Conservation (phyloP, 2,888 invertebrate genomes). For the Watsonalla binaria region DNA sequence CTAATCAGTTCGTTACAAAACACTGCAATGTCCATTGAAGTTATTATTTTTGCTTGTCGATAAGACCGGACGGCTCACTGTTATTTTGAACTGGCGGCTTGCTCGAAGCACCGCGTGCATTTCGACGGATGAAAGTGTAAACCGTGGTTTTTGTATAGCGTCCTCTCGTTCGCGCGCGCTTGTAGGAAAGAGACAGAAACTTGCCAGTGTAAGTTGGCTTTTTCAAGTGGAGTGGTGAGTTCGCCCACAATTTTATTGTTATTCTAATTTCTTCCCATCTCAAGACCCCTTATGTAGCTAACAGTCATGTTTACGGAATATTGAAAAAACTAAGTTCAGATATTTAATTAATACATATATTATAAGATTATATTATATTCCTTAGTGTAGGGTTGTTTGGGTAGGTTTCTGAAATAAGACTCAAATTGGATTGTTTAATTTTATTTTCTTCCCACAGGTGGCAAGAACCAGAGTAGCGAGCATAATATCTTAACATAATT, state of each 20-base stretch:
- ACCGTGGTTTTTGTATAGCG: slow-evolving; percentile 76
- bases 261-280: slow-evolving; percentile 50
- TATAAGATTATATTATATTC: too few relatives aligned
- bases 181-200: slow-evolving; percentile 47
- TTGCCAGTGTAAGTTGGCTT: slow-evolving; percentile 47
- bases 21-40: slow-evolving; percentile 39
- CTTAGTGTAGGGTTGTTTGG: slow-evolving; percentile 5
- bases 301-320: slow-evolving; percentile 13
- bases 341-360: too few relatives aligned
- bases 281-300: slow-evolving; percentile 21
- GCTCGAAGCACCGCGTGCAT: slow-evolving; percentile 71
- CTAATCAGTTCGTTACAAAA: slow-evolving; percentile 34
- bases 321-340: slow-evolving; percentile 9
- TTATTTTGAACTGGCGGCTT: slow-evolving; percentile 65
- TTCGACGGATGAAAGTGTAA: slow-evolving; percentile 77
- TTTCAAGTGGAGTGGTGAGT: slow-evolving; percentile 54
- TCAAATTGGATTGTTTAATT: slow-evolving; percentile 57
- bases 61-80: slow-evolving; percentile 55
- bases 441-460: slow-evolving; percentile 72
- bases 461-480: slow-evolving; percentile 75
- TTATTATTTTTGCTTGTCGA: slow-evolving; percentile 56
- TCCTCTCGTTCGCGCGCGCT: slow-evolving; percentile 51
- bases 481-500: slow-evolving; percentile 55
- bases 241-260: slow-evolving; percentile 69
- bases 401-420: slow-evolving; percentile 41